Evolutionary conservation across 2,113 vertebrate genomes (phyloP).

Genomic region (Callorhinus ursinus): DNA sequence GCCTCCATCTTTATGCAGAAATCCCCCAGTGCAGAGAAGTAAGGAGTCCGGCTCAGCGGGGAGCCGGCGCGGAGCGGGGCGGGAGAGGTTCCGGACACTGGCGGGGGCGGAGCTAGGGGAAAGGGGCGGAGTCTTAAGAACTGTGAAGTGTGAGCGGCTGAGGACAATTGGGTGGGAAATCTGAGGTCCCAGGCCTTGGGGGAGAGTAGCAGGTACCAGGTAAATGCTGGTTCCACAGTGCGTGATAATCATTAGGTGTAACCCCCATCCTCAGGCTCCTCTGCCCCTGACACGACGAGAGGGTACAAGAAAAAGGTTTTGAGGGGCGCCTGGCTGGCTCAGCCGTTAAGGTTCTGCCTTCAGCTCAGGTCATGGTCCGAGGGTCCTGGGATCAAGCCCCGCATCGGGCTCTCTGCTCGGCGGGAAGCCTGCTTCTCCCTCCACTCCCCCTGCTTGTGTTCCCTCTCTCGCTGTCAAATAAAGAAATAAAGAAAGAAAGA

Average conservation of each 20-base stretch:
- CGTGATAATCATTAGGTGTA: not conserved
- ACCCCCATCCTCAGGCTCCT: not conserved
- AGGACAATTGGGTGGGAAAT: not conserved
- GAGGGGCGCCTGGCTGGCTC: not conserved
- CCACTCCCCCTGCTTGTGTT: too few relatives aligned
- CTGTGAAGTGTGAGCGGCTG: not conserved
- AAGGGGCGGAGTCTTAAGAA: not conserved
- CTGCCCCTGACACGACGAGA: not conserved
- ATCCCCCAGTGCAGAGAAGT: conserved; percentile 10
- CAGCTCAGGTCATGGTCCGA: too few relatives aligned
- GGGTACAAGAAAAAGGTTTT: not conserved
- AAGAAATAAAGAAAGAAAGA: not conserved
- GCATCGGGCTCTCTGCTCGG: too few relatives aligned
- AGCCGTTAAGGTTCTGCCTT: too few relatives aligned
- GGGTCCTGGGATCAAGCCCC: too few relatives aligned
- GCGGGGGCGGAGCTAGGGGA: not conserved
- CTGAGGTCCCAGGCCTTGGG: not conserved
- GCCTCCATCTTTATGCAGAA: not conserved
- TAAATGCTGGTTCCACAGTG: not conserved
- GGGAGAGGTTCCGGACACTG: not conserved
- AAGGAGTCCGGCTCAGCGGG: not conserved
- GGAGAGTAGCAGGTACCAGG: not conserved
- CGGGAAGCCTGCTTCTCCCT: too few relatives aligned
- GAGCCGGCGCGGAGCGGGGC: not conserved
- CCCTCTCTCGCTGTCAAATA: too few relatives aligned